Conservation (phyloP, 2,113 vertebrate genomes). For the Amazona guildingii region DNA sequence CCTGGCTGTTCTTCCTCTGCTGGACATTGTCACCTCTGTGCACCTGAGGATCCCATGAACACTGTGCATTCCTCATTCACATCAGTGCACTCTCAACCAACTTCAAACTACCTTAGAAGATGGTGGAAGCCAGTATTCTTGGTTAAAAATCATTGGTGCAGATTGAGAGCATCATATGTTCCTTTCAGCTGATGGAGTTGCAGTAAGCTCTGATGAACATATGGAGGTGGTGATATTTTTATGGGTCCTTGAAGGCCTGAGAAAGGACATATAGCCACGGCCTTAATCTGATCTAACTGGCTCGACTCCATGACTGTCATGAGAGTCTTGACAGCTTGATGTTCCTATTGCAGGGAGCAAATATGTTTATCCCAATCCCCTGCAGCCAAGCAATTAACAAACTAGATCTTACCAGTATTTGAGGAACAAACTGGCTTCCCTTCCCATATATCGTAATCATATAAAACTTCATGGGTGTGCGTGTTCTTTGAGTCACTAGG, state of each 20-base stretch:
- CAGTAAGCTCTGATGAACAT: neutral
- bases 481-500: neutral
- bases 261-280: neutral
- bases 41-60: neutral
- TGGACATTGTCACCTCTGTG: neutral
- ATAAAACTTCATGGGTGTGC: neutral
- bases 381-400: neutral
- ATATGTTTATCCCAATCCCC: neutral
- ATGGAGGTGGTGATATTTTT: neutral
- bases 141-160: neutral
- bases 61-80: neutral
- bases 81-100: neutral
- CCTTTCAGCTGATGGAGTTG: neutral
- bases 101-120: neutral
- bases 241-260: neutral
- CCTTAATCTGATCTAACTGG: neutral
- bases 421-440: neutral
- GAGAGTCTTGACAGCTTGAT: neutral
- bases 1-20: neutral
- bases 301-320: neutral
- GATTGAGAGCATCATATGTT: neutral
- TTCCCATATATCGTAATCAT: neutral
- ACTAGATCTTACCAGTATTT: neutral
- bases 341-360: neutral
- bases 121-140: neutral